These are phyloP conservation scores for Pachypsylla venusta DNA, from an alignment of 1,140 invertebrate species.

Conservation along the genomic window DNA sequence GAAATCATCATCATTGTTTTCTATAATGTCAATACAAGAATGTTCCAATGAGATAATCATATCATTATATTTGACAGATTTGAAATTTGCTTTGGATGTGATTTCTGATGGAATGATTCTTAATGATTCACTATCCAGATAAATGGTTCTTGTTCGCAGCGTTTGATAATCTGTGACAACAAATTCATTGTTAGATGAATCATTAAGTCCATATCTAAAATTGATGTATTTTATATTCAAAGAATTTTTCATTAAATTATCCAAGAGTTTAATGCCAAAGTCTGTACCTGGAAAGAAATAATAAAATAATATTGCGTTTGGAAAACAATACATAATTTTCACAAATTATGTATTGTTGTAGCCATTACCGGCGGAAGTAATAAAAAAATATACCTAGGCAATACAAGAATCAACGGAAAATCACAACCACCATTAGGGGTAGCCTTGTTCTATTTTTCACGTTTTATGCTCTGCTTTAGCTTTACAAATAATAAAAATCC, in stretches of 20 bases:
- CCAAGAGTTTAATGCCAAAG: not conserved
- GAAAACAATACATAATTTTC: no score
- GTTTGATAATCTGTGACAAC: conserved; percentile 2
- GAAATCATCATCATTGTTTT: not conserved
- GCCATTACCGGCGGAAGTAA: no score
- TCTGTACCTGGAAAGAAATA: not conserved
- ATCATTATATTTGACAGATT: not conserved
- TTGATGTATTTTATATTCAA: conserved; percentile 1
- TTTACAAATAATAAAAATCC: no score
- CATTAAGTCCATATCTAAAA: not conserved
- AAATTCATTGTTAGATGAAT: not conserved
- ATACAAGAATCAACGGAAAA: no score
- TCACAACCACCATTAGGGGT: no score
- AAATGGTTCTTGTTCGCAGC: not conserved
- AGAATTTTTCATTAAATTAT: not conserved
- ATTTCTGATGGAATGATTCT: not conserved
- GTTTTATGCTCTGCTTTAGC: no score
- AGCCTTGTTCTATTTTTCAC: no score
- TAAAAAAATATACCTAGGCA: no score
- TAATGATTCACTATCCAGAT: not conserved
- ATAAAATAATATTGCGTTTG: no score
- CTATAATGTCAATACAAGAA: not conserved
- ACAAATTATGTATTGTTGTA: no score
- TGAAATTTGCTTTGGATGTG: not conserved
- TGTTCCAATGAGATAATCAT: not conserved